A percentile compares a stretch with the other conserved stretches of the same genome.
Evolutionary conservation across 2,797 vertebrate genomes (phyloP).

Genomic region (Sebastes reedi): DNA sequence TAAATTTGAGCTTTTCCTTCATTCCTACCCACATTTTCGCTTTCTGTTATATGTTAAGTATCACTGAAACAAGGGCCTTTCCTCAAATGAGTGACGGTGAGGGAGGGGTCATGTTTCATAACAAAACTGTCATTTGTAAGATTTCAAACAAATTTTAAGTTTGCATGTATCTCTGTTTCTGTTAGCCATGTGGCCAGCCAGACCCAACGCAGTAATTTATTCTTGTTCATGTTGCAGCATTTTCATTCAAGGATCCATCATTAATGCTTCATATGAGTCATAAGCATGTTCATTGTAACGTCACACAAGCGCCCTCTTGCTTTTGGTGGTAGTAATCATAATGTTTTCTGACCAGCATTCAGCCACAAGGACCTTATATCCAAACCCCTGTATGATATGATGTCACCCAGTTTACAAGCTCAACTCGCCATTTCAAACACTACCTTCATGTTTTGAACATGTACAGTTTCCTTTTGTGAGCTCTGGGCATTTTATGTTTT

Average conservation of each 20-base stretch:
- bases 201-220: background rate
- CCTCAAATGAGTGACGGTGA: background rate
- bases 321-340: background rate
- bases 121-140: background rate
- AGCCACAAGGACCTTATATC: background rate
- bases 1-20: background rate
- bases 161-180: background rate
- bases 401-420: background rate
- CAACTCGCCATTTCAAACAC: background rate
- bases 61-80: background rate
- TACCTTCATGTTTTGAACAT: background rate
- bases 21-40: background rate
- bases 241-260: background rate
- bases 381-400: background rate
- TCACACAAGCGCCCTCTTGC: background rate
- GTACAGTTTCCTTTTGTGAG: background rate
- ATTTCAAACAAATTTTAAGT: background rate
- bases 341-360: background rate
- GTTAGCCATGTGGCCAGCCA: background rate
- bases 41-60: background rate
- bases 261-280: background rate
- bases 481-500: background rate
- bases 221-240: background rate
- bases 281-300: background rate
- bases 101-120: background rate